These are phyloP conservation scores for Oligia latruncula DNA, from an alignment of 2,888 invertebrate genomes.

Conservation along the genomic window DNA sequence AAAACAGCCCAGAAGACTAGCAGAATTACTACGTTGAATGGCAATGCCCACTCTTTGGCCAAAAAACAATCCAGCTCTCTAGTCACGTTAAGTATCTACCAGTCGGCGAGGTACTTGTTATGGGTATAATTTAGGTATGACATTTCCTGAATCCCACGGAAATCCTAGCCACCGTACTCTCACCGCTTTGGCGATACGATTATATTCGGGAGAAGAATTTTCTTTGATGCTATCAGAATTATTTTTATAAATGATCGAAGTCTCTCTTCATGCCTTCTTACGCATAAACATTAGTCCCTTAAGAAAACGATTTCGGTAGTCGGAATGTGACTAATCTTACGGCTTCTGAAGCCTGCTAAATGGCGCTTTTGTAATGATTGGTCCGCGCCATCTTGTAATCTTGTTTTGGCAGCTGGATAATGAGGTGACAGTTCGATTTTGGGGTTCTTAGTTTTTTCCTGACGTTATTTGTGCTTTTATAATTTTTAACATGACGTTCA, in stretches of 20 bases:
- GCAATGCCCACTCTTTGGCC: too few species aligned
- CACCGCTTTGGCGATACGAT: conserved; percentile 61
- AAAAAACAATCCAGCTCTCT: too few species aligned
- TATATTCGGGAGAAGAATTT: conserved; percentile 59
- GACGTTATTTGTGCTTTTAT: background rate
- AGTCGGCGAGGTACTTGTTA: background rate
- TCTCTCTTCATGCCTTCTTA: conserved; percentile 60
- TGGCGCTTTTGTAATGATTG: background rate
- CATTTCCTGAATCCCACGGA: background rate
- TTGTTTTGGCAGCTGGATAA: too few species aligned
- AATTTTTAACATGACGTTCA: background rate
- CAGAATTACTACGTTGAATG: too few species aligned
- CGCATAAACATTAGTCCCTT: conserved; percentile 68
- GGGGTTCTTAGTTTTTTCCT: background rate
- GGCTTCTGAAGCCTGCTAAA: conserved; percentile 33
- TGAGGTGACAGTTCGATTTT: too few species aligned
- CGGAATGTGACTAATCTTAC: conserved; percentile 33
- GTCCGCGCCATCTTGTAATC: background rate
- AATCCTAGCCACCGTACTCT: conserved; percentile 41
- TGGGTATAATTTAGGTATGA: background rate
- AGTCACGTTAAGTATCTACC: too few species aligned
- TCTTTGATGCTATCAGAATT: conserved; percentile 65
- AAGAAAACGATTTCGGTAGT: conserved; percentile 53
- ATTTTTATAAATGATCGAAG: conserved; percentile 65
- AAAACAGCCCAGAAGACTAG: background rate